Evolutionary conservation across 2,888 invertebrate genomes (phyloP).

Genomic region (Diarsia rubi): DNA sequence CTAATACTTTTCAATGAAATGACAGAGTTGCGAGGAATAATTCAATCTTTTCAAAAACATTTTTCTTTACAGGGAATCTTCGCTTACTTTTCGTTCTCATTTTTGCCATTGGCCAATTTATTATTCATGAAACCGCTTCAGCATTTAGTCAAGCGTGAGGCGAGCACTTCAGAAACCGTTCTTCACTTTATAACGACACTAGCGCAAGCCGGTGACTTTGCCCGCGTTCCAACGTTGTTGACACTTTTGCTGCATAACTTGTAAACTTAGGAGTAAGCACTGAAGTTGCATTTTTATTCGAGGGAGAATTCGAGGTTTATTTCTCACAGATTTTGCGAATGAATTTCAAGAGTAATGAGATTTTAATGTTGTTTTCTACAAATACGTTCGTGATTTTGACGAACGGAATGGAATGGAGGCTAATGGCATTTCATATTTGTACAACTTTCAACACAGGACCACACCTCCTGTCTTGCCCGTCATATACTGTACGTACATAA

Average conservation of each 20-base stretch:
- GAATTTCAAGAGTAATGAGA: background rate
- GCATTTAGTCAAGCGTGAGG: constrained; percentile 45
- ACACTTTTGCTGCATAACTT: constrained; percentile 28
- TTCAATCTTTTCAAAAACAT: constrained; percentile 45
- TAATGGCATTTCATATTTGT: background rate
- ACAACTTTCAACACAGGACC: no score
- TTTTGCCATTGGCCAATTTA: constrained; percentile 57
- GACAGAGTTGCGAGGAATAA: constrained; percentile 37
- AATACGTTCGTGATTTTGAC: background rate
- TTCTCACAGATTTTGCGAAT: background rate
- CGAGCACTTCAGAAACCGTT: constrained; percentile 30
- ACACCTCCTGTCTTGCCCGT: no score
- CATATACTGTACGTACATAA: no score
- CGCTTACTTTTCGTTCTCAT: constrained; percentile 43
- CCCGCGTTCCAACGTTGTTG: constrained; percentile 15
- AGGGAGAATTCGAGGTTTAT: background rate
- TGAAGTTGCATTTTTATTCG: constrained; percentile 23
- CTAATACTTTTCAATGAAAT: constrained; percentile 35
- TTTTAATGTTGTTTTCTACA: background rate
- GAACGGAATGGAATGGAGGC: background rate
- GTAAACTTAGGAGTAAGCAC: background rate
- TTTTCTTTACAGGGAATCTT: constrained; percentile 39
- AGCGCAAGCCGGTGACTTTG: constrained; percentile 19
- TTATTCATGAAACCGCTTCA: constrained; percentile 62
- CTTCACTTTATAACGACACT: constrained; percentile 38